phyloP scores from a whole-genome alignment of 2,888 invertebrate species.

The Steinernema carpocapsae region DNA sequence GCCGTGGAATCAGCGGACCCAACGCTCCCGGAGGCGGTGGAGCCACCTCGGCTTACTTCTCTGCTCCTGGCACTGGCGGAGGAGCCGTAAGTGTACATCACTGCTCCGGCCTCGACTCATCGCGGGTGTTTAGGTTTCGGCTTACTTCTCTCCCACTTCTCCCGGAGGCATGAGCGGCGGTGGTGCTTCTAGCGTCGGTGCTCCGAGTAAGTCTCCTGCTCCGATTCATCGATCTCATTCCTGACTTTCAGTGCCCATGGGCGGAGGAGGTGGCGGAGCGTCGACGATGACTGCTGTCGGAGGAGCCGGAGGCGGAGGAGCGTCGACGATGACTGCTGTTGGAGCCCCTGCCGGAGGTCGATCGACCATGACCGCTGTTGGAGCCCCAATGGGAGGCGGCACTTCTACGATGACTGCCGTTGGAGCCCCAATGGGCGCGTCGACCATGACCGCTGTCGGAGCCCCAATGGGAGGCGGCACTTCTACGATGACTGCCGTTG shows the following conservation, averaged over 20 bases:
- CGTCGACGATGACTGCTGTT: conserved; percentile 37
- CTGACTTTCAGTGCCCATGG: neutral
- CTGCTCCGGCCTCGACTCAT: no score
- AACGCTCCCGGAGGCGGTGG: neutral
- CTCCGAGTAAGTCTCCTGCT: neutral
- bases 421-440: conserved; percentile 31
- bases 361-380: conserved; percentile 36
- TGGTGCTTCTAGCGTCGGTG: neutral
- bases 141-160: conserved; percentile 25
- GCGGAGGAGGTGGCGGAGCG: conserved; percentile 20
- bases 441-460: conserved; percentile 36
- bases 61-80: conserved; percentile 15
- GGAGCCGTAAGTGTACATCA: neutral
- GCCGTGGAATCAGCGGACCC: neutral
- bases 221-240: neutral
- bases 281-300: conserved; percentile 37
- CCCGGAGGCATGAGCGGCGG: conserved; percentile 32
- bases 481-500: conserved; percentile 35
- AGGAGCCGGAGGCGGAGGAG: conserved; percentile 7
- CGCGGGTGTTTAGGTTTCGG: neutral
- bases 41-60: conserved; percentile 23
- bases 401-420: conserved; percentile 34
- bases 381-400: neutral
- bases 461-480: neutral
- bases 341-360: conserved; percentile 28